Conservation (phyloP, 2,888 invertebrate species). For the Gnatocerus cornutus region DNA sequence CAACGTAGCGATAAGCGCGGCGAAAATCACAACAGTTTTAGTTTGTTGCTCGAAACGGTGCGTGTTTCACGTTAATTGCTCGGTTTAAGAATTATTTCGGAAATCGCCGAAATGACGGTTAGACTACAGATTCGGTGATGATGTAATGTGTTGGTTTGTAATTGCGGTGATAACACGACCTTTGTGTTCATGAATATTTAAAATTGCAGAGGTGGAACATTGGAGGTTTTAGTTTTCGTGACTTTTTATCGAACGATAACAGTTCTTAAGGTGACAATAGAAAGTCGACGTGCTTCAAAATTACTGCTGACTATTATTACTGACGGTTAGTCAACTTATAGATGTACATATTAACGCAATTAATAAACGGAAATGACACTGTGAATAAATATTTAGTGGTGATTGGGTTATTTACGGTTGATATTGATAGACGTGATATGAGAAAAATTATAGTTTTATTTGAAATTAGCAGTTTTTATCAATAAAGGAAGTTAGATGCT, state of each 20-base stretch:
- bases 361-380: constrained; percentile 6
- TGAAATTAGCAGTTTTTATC: too few species aligned
- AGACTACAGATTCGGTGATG: constrained; percentile 11
- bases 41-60: constrained; percentile 18
- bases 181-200: constrained; percentile 1
- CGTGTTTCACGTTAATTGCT: constrained; percentile 28
- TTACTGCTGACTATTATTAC: not conserved
- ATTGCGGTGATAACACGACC: constrained; percentile 14
- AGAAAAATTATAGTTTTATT: too few species aligned
- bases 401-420: constrained; percentile 1
- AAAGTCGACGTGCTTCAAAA: not conserved
- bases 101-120: constrained; percentile 12
- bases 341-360: not conserved
- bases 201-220: constrained; percentile 5
- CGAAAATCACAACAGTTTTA: constrained; percentile 31
- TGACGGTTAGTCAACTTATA: not conserved
- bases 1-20: constrained; percentile 27
- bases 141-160: constrained; percentile 16
- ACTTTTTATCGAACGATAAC: not conserved
- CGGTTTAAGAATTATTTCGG: constrained; percentile 4
- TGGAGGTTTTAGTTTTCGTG: not conserved
- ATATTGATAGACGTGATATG: not conserved
- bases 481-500: too few species aligned
- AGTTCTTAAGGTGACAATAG: not conserved
- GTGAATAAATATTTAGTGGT: constrained; percentile 4